A percentile compares a stretch with the other conserved stretches of the same genome.
These are phyloP conservation scores for Homalodisca vitripennis DNA, from an alignment of 1,140 invertebrate genomes.

Conservation along the genomic window DNA sequence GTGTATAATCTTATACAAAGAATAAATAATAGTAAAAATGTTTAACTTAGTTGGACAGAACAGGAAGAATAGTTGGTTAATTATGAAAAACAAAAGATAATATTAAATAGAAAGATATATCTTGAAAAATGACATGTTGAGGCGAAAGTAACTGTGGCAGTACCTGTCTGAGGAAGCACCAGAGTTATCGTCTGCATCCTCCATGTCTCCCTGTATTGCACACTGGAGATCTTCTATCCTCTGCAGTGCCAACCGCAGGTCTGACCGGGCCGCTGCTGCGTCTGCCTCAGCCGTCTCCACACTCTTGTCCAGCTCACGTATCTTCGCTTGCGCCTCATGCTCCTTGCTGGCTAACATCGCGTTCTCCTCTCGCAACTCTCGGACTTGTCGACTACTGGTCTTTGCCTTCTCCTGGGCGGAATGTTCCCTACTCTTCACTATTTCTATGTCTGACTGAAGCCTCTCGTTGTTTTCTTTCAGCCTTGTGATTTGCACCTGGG, in stretches of 20 bases:
- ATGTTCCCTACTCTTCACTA: conserved; percentile 68
- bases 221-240: conserved; percentile 81
- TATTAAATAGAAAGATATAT: no score
- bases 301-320: conserved; percentile 67
- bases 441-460: conserved; percentile 68
- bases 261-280: conserved; percentile 59
- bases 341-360: conserved; percentile 64
- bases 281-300: conserved; percentile 65
- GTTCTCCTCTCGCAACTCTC: conserved; percentile 73
- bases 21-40: no score
- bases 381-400: conserved; percentile 62
- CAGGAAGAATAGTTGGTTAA: no score
- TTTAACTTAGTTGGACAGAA: no score
- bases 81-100: no score
- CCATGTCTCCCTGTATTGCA: conserved; percentile 76
- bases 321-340: conserved; percentile 66
- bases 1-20: no score
- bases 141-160: no score
- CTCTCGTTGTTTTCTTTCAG: conserved; percentile 83
- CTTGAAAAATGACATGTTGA: no score
- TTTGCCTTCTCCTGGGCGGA: conserved; percentile 72
- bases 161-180: conserved; percentile 37
- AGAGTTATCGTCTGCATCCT: conserved; percentile 58
- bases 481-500: conserved; percentile 68
- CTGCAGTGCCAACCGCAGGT: conserved; percentile 77